Conservation (phyloP, 2,888 invertebrate species). For the Cynaeus angustus region DNA sequence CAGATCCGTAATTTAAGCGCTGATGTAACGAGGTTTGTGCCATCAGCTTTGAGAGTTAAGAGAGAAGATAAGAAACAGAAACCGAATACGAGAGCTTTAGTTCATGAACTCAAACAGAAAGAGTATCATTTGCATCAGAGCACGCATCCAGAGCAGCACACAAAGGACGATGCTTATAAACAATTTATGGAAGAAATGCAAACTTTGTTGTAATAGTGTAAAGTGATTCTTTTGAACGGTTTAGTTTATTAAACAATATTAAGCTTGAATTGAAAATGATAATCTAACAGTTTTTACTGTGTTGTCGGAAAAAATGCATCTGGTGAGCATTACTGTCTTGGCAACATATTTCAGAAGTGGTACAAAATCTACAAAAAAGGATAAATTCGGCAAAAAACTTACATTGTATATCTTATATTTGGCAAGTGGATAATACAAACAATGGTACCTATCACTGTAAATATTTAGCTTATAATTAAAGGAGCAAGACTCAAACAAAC, state of each 20-base stretch:
- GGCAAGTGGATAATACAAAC: slow-evolving; percentile 45
- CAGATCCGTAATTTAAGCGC: slow-evolving; percentile 95
- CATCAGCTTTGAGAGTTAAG: slow-evolving; percentile 93
- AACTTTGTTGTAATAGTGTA: slow-evolving; percentile 82
- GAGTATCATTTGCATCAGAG: slow-evolving; percentile 69
- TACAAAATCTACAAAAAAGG: too few relatives aligned
- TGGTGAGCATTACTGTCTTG: too few relatives aligned
- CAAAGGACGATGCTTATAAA: slow-evolving; percentile 98
- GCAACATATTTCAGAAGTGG: too few relatives aligned
- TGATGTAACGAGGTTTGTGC: slow-evolving; percentile 96
- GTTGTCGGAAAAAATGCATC: slow-evolving; percentile 1
- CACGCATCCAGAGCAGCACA: slow-evolving; percentile 71
- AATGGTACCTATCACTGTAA: slow-evolving; percentile 40
- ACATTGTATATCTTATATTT: slow-evolving; percentile 44
- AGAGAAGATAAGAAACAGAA: slow-evolving; percentile 84
- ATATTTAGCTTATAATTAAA: slow-evolving; percentile 36
- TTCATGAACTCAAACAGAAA: slow-evolving; percentile 74
- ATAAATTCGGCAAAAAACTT: too few relatives aligned
- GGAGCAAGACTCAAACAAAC: slow-evolving; percentile 37
- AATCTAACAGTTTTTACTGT: neutral
- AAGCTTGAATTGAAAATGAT: neutral
- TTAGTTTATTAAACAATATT: too few relatives aligned
- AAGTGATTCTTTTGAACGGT: neutral
- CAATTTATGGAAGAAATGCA: slow-evolving; percentile 99
- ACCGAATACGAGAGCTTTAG: slow-evolving; percentile 74